Evolutionary conservation across 2,888 invertebrate species (phyloP), one percentile per base, ranked within the genome.

Genomic region (Latrodectus elegans): DNA sequence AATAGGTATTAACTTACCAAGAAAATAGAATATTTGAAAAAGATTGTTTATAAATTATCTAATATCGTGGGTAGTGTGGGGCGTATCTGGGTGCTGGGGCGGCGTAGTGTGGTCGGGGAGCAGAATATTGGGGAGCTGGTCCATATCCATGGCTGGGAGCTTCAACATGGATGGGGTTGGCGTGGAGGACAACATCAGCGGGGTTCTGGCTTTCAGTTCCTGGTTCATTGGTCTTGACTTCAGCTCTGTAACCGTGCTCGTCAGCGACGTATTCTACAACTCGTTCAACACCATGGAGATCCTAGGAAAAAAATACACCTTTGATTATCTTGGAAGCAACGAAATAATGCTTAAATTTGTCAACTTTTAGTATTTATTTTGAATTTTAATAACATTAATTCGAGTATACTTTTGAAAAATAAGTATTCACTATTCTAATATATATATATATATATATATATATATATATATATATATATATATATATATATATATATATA

Each of bases 201-300:
- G 89, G 89, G 77, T 84, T 79, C 67, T 89, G 86, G 77, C 52
- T 73, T 51, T 84, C 89, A 49, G 89, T 89, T 72, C 89, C 89
- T 4, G 89, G 89, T 51, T 89, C 89, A 83, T 89, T 89, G 70
- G 86, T 89, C 76, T 82, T 87, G 73, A 90, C 79, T n/a, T 84
- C 67, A 55, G 90, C 90, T 52, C 90, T 74, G 88, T 90, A 90
- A 51, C 90, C 90, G 80, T 89, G 78, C 78, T 88, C 88, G 71
- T 90, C 90, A 15, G 90, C 90, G 15, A 89, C 80, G 80, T 90
- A 90, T 53, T 89, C 79, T n/a, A 90, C 90, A 51, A 88, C 76
- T 73, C 90, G 88, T 64, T 85, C 84, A 26, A 90, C 73, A 15
- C 90, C 90, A 64, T 88, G 64, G 9, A 84, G 83, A 60, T 89